Evolutionary conservation across 2,113 vertebrate species (phyloP), one percentile per base, ranked within the genome.

Genomic region (Hippocampus abdominalis): DNA sequence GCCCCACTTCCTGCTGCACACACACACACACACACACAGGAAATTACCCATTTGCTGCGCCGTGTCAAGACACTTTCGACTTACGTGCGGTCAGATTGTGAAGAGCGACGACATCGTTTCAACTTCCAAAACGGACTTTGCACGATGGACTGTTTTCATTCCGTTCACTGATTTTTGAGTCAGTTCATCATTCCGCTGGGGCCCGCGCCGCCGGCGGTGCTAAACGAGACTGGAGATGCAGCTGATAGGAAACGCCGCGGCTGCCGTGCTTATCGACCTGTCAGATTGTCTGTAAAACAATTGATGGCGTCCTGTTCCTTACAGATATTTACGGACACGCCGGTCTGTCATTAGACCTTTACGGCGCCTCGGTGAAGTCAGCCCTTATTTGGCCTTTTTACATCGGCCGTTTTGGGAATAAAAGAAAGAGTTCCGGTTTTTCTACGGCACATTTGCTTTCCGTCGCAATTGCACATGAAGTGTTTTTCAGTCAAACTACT

Each of bases 1-100:
- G 81, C 81, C 85, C 77, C 71, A 86, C 88, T 90, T 92, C 88
- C 90, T 91, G 87, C 87, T 86, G 78, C 83, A 78, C n/a, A 77
- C 83, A 87, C 32, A 36, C 75, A 86, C 83, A 78, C n/a, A 77
- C 83, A 87, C 32, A 36, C 75, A 86, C 80, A 92, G 91, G 90
- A 91, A 89, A 89, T 86, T 75, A 85, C 79, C 82, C 84, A 85
- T 89, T 90, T 89, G 84, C 88, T 83, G 73, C 80, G 69, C 84
- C 81, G 71, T 74, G 84, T 68, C 81, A 60, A 81, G 81, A 89
- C 82, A 86, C 89, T 83, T 87, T 12, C 40, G 61, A 80, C 71
- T 73, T 23, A 71, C 71, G 78, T 61, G 68, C 78, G 71, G 73
- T 40, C 71, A 66, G 46, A 81, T 66, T 23, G 51, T 54, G 32